Conservation (phyloP, 2,113 vertebrate genomes). For the Lamprotornis superbus region DNA sequence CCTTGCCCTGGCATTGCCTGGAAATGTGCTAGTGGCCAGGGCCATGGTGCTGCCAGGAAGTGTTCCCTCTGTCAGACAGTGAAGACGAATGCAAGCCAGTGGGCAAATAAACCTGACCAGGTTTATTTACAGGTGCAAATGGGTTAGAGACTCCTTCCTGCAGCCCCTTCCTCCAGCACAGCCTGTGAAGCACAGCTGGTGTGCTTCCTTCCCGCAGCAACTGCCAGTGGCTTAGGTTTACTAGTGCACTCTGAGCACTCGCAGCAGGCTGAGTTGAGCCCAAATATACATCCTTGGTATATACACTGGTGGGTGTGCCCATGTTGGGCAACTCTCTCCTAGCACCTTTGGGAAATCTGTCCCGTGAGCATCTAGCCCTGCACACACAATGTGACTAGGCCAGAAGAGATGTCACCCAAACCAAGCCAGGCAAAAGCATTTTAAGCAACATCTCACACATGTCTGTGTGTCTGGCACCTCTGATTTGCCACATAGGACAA, state of each 20-base stretch:
- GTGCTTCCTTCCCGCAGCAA: too few relatives aligned
- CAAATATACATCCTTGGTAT: not conserved
- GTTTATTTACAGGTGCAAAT: not conserved
- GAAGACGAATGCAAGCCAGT: not conserved
- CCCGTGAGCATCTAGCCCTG: not conserved
- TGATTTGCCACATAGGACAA: not conserved
- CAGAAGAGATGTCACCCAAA: not conserved
- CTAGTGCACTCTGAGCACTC: accelerated
- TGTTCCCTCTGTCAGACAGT: not conserved
- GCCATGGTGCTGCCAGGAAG: not conserved
- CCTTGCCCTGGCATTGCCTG: not conserved
- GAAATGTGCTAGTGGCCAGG: not conserved
- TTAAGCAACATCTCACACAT: not conserved
- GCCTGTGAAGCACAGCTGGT: not conserved
- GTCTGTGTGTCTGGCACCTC: not conserved
- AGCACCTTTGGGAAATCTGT: not conserved
- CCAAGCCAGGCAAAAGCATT: not conserved
- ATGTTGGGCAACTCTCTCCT: not conserved
- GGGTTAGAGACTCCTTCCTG: not conserved
- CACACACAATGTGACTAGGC: not conserved
- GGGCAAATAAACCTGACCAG: not conserved
- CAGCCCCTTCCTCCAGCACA: not conserved
- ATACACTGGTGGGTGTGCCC: not conserved
- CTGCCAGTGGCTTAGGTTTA: too few relatives aligned
- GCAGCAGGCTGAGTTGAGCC: not conserved